phyloP scores from a whole-genome alignment of 1,140 invertebrate species.

The Metaphire vulgaris region DNA sequence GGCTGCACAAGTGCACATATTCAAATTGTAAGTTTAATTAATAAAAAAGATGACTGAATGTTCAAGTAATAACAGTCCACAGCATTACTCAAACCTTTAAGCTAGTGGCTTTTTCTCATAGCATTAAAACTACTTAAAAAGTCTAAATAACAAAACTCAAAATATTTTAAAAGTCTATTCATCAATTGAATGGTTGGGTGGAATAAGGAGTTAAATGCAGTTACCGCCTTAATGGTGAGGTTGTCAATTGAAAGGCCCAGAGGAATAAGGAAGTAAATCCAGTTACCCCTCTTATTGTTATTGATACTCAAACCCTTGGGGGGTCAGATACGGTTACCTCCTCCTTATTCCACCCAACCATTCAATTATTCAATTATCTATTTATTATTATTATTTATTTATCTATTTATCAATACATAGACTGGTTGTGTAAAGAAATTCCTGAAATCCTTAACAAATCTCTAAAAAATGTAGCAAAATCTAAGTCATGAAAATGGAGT shows the following conservation, averaged over 20 bases:
- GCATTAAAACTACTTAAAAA: not conserved
- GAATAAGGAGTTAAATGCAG: too few relatives aligned
- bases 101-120: conserved; percentile 8
- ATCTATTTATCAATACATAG: not conserved
- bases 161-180: not conserved
- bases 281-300: too few relatives aligned
- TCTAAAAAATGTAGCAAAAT: not conserved
- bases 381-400: not conserved
- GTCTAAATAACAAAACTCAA: not conserved
- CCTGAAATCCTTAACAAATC: not conserved
- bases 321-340: too few relatives aligned
- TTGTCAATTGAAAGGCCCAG: too few relatives aligned
- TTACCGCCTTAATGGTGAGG: too few relatives aligned
- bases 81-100: conserved; percentile 5
- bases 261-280: too few relatives aligned
- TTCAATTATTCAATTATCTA: not conserved
- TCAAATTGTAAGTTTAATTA: not conserved
- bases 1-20: not conserved
- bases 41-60: not conserved
- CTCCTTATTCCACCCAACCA: too few relatives aligned
- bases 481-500: not conserved
- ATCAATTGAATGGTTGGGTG: too few relatives aligned
- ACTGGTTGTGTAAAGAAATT: not conserved
- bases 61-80: not conserved
- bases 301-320: too few relatives aligned